phyloP scores from a whole-genome alignment of 2,797 vertebrate species.

The Peromyscus aztecus region DNA sequence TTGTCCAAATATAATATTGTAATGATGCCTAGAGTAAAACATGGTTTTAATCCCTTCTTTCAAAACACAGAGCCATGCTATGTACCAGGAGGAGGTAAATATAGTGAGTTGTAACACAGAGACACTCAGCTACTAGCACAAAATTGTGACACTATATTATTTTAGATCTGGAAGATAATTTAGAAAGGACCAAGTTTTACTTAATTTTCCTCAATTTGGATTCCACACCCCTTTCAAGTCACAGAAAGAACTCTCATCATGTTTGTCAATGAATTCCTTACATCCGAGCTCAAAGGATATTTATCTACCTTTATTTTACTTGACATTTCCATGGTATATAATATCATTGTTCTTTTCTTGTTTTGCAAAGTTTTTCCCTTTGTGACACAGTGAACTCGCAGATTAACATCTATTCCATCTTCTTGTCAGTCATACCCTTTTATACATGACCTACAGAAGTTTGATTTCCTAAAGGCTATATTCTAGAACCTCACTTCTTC shows the following conservation, averaged over 20 bases:
- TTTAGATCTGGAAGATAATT: slow-evolving; percentile 45
- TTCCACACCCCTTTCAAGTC: slow-evolving; percentile 31
- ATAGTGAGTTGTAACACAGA: not conserved
- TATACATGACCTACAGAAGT: slow-evolving; percentile 10
- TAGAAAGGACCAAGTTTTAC: slow-evolving; percentile 34
- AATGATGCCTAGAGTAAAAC: slow-evolving; percentile 8
- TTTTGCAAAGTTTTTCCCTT: slow-evolving; percentile 40
- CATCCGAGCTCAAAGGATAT: slow-evolving; percentile 35
- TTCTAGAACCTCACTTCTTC: slow-evolving; percentile 2
- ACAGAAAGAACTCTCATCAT: slow-evolving; percentile 53
- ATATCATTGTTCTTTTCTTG: not conserved
- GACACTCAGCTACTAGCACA: not conserved
- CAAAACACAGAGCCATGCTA: not conserved
- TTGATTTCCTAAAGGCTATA: slow-evolving; percentile 46
- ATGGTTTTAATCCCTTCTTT: slow-evolving; percentile 53
- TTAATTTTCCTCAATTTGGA: slow-evolving; percentile 55
- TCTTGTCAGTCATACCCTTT: not conserved
- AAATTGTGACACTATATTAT: slow-evolving; percentile 23
- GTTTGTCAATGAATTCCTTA: slow-evolving; percentile 46
- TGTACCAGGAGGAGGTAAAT: not conserved
- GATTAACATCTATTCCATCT: slow-evolving; percentile 12
- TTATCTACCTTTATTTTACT: slow-evolving; percentile 59
- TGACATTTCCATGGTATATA: slow-evolving; percentile 44
- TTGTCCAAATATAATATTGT: slow-evolving; percentile 44
- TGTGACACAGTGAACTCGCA: not conserved